Evolutionary conservation across 23 tunicate species (phyloP).

Genomic region (Halocynthia roretzi): DNA sequence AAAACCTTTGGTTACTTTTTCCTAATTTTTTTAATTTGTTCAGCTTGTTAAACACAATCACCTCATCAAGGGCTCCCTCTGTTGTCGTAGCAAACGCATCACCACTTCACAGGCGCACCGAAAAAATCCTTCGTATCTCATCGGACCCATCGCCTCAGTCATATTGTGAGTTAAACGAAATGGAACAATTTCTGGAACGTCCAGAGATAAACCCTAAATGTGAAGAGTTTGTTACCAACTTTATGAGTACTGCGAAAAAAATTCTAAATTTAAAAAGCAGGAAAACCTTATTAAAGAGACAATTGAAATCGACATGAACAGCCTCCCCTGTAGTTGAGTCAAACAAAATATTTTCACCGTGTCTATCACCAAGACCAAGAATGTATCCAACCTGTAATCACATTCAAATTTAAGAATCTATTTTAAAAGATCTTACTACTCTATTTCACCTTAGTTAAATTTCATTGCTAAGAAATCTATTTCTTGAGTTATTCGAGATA

Average conservation of each 20-base stretch:
- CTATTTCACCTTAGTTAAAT: too few relatives aligned
- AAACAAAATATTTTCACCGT: slow-evolving; percentile 90
- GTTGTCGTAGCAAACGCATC: slow-evolving; percentile 78
- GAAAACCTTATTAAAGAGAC: slow-evolving; percentile 74
- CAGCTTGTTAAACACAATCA: slow-evolving; percentile 7
- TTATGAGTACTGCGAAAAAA: background rate
- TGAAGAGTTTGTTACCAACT: background rate
- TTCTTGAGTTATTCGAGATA: too few relatives aligned
- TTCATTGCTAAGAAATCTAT: too few relatives aligned
- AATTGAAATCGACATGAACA: slow-evolving; percentile 91
- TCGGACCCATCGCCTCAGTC: slow-evolving; percentile 95
- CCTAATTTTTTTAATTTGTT: background rate
- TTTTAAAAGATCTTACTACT: too few relatives aligned
- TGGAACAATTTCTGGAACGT: slow-evolving; percentile 93
- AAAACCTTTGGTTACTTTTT: too few relatives aligned
- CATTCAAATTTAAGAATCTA: background rate
- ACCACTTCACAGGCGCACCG: slow-evolving; percentile 88
- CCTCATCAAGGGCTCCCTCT: slow-evolving; percentile 94
- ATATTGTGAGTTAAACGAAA: slow-evolving; percentile 88
- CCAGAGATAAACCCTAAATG: slow-evolving; percentile 68
- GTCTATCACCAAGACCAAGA: slow-evolving; percentile 85
- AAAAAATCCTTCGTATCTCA: slow-evolving; percentile 87
- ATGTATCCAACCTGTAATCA: slow-evolving; percentile 77
- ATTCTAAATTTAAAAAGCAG: background rate
- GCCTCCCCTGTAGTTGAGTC: slow-evolving; percentile 90